phyloP scores from a whole-genome alignment of 2,797 vertebrate genomes.

The Leptatherina wallacei region DNA sequence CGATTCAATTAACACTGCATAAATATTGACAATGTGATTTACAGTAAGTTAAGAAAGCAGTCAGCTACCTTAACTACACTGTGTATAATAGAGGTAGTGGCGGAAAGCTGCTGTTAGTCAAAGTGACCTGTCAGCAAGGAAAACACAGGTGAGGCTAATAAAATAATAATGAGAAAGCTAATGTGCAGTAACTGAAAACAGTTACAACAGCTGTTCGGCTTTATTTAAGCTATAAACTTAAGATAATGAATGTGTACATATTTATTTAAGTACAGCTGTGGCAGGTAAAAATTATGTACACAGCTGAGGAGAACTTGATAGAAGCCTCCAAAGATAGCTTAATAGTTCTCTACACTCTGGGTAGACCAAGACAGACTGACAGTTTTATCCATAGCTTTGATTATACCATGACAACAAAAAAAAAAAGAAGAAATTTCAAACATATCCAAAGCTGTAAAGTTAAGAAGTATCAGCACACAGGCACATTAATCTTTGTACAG shows the following conservation, averaged over 20 bases:
- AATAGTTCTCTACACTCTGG: background rate
- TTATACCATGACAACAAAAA: background rate
- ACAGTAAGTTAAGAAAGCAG: slow-evolving; percentile 11
- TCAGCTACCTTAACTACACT: background rate
- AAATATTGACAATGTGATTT: slow-evolving; percentile 7
- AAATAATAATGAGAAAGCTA: slow-evolving; percentile 17
- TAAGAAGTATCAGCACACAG: background rate
- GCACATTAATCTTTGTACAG: background rate
- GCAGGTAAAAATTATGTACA: background rate
- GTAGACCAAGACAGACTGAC: background rate
- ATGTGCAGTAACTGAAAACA: background rate
- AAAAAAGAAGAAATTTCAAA: background rate
- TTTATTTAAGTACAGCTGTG: background rate
- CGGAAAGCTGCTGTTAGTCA: background rate
- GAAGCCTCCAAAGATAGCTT: background rate
- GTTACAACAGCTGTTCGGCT: background rate
- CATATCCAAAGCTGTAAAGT: background rate
- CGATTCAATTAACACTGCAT: background rate
- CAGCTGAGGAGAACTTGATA: background rate
- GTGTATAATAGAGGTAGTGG: background rate
- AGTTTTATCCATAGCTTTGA: background rate
- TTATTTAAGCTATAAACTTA: background rate
- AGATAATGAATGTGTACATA: background rate
- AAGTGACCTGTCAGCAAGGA: background rate
- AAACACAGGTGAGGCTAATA: slow-evolving; percentile 9